These are phyloP conservation scores for Drosophila tropicalis DNA, from an alignment of 1,140 invertebrate genomes.

Conservation along the genomic window DNA sequence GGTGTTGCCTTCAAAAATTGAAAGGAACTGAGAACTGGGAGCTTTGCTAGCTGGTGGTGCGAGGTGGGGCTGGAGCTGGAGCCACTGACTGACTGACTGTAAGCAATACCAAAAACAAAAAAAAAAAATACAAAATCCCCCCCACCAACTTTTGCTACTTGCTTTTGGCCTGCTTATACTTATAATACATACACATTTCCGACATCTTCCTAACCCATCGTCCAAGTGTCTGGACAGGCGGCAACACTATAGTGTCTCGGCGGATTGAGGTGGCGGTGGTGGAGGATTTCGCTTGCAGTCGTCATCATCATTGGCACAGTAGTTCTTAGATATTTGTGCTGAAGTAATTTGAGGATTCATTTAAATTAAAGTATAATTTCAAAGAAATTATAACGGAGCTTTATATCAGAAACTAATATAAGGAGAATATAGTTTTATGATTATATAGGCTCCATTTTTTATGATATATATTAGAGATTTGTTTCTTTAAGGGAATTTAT, in stretches of 20 bases:
- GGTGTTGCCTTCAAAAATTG: slow-evolving; percentile 24
- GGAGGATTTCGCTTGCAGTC: slow-evolving; percentile 34
- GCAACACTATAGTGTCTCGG: not conserved
- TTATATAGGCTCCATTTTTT: too few relatives aligned
- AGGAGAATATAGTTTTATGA: too few relatives aligned
- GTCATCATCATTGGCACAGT: slow-evolving; percentile 21
- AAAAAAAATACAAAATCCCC: slow-evolving; percentile 27
- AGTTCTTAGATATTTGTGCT: not conserved
- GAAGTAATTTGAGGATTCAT: too few relatives aligned
- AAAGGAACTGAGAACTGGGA: slow-evolving; percentile 6
- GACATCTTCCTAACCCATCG: slow-evolving; percentile 72
- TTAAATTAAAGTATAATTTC: too few relatives aligned
- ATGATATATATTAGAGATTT: too few relatives aligned
- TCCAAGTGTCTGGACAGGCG: slow-evolving; percentile 51
- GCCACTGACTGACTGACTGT: slow-evolving; percentile 20
- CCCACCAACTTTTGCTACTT: slow-evolving; percentile 32
- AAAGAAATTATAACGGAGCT: too few relatives aligned
- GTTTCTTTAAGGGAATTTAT: too few relatives aligned
- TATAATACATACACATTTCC: slow-evolving; percentile 59
- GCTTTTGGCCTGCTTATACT: slow-evolving; percentile 56
- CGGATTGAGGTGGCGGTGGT: slow-evolving; percentile 11
- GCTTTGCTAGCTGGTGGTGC: not conserved
- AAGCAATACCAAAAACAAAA: slow-evolving; percentile 56
- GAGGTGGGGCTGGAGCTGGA: slow-evolving; percentile 23
- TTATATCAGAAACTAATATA: too few relatives aligned